Evolutionary conservation across 2,113 vertebrate genomes (phyloP).

Genomic region (Cercopithecus mona): DNA sequence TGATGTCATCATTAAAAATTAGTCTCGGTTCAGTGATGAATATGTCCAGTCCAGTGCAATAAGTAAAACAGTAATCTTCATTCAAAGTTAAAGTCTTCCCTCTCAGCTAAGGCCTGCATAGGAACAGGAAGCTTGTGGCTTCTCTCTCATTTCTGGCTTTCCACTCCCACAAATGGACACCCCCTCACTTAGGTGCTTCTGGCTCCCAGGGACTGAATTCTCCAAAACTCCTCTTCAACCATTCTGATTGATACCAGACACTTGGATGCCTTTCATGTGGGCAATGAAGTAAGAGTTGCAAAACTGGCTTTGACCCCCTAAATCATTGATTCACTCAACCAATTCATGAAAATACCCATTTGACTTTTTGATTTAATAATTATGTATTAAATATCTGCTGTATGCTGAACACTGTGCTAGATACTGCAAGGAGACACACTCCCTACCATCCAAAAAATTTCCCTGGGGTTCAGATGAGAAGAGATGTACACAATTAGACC

Average conservation of each 20-base stretch:
- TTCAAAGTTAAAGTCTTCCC: background rate
- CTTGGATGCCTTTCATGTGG: background rate
- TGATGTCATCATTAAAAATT: background rate
- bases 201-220: background rate
- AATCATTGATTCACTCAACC: background rate
- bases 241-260: background rate
- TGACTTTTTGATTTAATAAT: background rate
- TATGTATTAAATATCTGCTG: background rate
- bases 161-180: background rate
- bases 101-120: background rate
- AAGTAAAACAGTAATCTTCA: constrained; percentile 22
- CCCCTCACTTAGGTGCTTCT: background rate
- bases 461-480: background rate
- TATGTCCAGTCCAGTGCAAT: background rate
- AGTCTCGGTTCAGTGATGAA: background rate
- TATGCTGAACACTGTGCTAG: background rate
- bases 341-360: background rate
- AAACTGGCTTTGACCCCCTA: background rate
- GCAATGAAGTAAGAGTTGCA: background rate
- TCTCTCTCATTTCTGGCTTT: background rate
- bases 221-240: background rate
- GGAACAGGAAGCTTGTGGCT: background rate
- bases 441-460: background rate
- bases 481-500: background rate
- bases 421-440: background rate